phyloP scores from a whole-genome alignment of 1,140 invertebrate genomes.

The Apocrypta bakeri region DNA sequence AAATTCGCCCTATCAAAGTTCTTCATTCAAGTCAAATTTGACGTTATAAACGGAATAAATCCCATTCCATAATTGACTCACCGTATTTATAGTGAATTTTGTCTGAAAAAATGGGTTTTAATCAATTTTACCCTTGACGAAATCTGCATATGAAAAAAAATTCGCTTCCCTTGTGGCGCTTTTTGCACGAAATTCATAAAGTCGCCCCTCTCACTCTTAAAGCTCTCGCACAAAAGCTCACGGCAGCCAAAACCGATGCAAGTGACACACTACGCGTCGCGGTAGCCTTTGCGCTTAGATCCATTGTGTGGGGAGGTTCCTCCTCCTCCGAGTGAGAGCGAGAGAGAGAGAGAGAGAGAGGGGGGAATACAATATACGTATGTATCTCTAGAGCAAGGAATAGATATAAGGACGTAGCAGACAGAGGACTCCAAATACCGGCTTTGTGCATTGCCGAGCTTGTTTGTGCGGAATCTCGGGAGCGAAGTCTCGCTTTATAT shows the following conservation, averaged over 20 bases:
- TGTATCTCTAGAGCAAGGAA: neutral
- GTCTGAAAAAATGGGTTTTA: neutral
- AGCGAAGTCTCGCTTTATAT: neutral
- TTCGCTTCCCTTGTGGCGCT: too few relatives aligned
- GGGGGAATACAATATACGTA: too few relatives aligned
- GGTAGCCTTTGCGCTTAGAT: neutral
- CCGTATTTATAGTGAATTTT: too few relatives aligned
- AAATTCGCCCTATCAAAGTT: too few relatives aligned
- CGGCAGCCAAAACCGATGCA: neutral
- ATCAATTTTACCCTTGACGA: neutral
- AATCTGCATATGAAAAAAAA: neutral
- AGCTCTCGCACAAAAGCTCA: neutral
- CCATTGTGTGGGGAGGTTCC: neutral
- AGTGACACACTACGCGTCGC: neutral
- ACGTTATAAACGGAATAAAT: too few relatives aligned
- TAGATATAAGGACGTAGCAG: neutral
- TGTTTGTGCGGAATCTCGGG: conserved; percentile 24
- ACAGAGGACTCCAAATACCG: conserved; percentile 7
- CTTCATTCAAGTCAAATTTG: too few relatives aligned
- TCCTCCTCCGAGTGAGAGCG: too few relatives aligned
- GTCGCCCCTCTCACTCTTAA: neutral
- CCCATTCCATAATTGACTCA: too few relatives aligned
- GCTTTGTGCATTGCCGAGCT: neutral
- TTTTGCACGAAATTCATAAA: conserved; percentile 35
- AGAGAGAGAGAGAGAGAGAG: too few relatives aligned